Evolutionary conservation across 2,888 invertebrate species (phyloP).

Genomic region (Perizoma affinitatum): DNA sequence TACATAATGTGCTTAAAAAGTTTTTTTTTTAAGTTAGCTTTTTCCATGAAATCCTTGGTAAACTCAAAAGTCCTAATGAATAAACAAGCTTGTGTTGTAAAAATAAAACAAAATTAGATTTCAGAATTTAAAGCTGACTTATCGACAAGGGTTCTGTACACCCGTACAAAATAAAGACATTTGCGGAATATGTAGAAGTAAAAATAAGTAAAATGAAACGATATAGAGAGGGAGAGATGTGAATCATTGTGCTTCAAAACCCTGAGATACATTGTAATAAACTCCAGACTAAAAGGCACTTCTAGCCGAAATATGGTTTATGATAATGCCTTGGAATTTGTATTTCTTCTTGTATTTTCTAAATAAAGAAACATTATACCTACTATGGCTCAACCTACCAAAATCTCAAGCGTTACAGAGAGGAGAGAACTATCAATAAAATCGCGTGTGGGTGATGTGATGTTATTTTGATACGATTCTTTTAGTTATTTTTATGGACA

Average conservation of each 20-base stretch:
- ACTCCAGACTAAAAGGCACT: slow-evolving; percentile 18
- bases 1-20: no score
- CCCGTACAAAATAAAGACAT: slow-evolving; percentile 19
- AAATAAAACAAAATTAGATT: slow-evolving; percentile 20
- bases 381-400: no score
- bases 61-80: background rate
- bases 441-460: no score
- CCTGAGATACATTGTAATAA: slow-evolving; percentile 13
- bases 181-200: slow-evolving; percentile 8
- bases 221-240: slow-evolving; percentile 8
- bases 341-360: background rate
- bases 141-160: slow-evolving; percentile 3
- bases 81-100: slow-evolving; percentile 13
- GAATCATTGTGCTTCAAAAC: slow-evolving; percentile 20
- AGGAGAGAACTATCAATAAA: no score
- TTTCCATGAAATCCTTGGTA: no score
- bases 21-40: no score
- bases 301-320: slow-evolving; percentile 8
- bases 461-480: no score
- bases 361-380: no score
- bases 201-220: slow-evolving; percentile 9
- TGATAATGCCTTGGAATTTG: background rate
- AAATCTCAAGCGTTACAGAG: no score
- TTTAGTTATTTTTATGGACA: no score
- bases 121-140: slow-evolving; percentile 10